A percentile compares a stretch with the other conserved stretches of the same genome.
Conservation (phyloP, 2,888 invertebrate genomes). For the Orchesella flavescens region DNA sequence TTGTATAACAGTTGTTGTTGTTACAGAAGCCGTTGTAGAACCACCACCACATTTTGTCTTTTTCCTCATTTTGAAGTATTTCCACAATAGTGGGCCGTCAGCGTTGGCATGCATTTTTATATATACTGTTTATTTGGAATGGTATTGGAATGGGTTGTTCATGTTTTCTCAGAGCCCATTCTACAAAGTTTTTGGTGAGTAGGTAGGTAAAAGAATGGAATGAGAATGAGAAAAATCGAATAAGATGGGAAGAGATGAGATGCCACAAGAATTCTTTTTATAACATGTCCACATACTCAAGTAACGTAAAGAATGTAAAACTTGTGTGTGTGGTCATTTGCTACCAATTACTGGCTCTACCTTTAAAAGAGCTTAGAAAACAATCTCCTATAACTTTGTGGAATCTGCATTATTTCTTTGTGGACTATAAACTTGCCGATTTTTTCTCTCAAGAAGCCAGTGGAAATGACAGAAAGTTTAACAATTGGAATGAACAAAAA, state of each 20-base stretch:
- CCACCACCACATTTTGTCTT: conserved; percentile 27
- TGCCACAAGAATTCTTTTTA: not conserved
- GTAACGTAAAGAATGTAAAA: not conserved
- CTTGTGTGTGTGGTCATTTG: not conserved
- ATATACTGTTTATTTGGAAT: not conserved
- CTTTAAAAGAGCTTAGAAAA: not conserved
- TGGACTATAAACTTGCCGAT: no score
- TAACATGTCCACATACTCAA: not conserved
- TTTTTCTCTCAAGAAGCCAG: no score
- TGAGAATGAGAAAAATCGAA: not conserved
- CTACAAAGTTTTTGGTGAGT: no score
- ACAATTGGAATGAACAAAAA: not conserved
- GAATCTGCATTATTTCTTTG: not conserved
- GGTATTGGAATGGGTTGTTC: no score
- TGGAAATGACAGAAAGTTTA: not conserved
- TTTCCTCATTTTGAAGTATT: conserved; percentile 34
- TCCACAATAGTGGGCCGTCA: conserved; percentile 1
- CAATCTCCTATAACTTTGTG: not conserved
- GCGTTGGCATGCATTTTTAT: conserved; percentile 35
- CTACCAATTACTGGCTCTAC: not conserved
- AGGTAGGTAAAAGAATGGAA: conserved; percentile 1
- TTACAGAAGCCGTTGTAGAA: not conserved
- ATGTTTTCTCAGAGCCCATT: no score
- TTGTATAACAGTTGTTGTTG: conserved; percentile 3
- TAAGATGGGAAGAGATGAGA: conserved; percentile 7